These are phyloP conservation scores for Poecilobothrus nobilitatus DNA, from an alignment of 2,888 invertebrate genomes.

Conservation along the genomic window DNA sequence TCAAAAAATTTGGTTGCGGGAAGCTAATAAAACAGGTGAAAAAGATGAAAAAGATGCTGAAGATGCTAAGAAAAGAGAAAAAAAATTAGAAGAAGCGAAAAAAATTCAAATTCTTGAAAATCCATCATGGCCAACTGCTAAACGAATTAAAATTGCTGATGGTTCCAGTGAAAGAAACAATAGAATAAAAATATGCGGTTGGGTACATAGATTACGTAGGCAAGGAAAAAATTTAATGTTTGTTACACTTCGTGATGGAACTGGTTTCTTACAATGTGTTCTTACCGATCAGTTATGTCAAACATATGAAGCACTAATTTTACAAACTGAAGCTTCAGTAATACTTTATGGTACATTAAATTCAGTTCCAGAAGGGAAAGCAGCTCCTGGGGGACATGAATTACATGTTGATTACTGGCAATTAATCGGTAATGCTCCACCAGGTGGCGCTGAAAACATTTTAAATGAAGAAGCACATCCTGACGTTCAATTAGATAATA, in stretches of 20 bases:
- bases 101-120: slow-evolving; percentile 73
- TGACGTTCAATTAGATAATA: slow-evolving; percentile 92
- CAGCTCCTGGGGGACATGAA: slow-evolving; percentile 75
- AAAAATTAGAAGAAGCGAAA: slow-evolving; percentile 88
- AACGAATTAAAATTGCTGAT: slow-evolving; percentile 65
- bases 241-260: slow-evolving; percentile 89
- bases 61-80: slow-evolving; percentile 70
- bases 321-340: slow-evolving; percentile 87
- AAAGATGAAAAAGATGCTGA: slow-evolving; percentile 69
- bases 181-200: slow-evolving; percentile 81
- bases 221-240: slow-evolving; percentile 93
- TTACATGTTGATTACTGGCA: slow-evolving; percentile 91
- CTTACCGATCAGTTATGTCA: slow-evolving; percentile 78
- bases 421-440: slow-evolving; percentile 79
- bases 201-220: slow-evolving; percentile 91
- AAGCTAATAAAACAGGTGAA: slow-evolving; percentile 68
- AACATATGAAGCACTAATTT: slow-evolving; percentile 76
- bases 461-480: slow-evolving; percentile 94
- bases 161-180: slow-evolving; percentile 52
- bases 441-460: slow-evolving; percentile 96
- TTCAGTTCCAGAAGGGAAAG: slow-evolving; percentile 84
- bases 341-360: slow-evolving; percentile 72
- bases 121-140: slow-evolving; percentile 62
- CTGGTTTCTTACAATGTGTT: slow-evolving; percentile 90
- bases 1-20: slow-evolving; percentile 78